A percentile compares a stretch with the other conserved stretches of the same genome.
Conservation (phyloP, 2,113 vertebrate species). For the Odobenus rosmarus region DNA sequence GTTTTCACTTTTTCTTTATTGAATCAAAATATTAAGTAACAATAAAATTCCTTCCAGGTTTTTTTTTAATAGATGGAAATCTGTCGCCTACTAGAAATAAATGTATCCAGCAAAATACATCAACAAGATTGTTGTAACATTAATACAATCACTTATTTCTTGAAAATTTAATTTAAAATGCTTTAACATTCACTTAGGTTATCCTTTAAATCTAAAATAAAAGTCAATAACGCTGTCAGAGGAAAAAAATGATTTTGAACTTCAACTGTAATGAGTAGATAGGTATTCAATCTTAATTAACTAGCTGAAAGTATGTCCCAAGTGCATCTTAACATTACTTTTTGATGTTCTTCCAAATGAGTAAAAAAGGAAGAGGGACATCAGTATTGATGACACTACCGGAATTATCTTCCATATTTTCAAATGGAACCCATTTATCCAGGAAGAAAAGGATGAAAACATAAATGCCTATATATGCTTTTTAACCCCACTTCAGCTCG, state of each 20-base stretch:
- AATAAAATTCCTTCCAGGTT: slow-evolving; percentile 45
- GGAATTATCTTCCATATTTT: slow-evolving; percentile 17
- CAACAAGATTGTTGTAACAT: neutral
- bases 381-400: neutral
- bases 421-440: neutral
- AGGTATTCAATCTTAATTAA: neutral
- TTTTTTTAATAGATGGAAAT: slow-evolving; percentile 50
- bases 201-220: slow-evolving; percentile 14
- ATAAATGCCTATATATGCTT: neutral
- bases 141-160: neutral
- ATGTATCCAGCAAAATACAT: slow-evolving; percentile 12
- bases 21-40: slow-evolving; percentile 68
- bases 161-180: slow-evolving; percentile 37
- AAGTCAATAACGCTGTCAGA: neutral
- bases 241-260: neutral
- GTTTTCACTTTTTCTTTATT: slow-evolving; percentile 65
- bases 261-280: neutral
- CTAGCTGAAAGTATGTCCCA: neutral
- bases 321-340: slow-evolving; percentile 11
- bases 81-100: slow-evolving; percentile 24
- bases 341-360: neutral
- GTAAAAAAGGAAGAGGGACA: neutral
- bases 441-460: neutral
- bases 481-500: neutral
- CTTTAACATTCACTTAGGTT: neutral